Conservation (phyloP, 2,888 invertebrate species). For the Mesochorus sp. region DNA sequence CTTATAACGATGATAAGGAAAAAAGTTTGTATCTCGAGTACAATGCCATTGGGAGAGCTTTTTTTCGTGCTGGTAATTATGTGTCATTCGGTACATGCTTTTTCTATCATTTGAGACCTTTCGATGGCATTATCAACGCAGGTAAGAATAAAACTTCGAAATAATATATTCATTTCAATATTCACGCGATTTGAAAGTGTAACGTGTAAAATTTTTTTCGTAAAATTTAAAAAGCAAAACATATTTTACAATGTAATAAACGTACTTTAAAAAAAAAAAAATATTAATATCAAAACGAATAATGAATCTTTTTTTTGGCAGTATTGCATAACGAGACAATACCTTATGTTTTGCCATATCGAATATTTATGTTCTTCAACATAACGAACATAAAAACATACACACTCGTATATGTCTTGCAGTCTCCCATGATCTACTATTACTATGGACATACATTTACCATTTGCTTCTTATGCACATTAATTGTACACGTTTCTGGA, state of each 20-base stretch:
- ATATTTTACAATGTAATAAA: background rate
- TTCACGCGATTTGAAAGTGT: background rate
- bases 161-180: background rate
- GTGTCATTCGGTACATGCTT: background rate
- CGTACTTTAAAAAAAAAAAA: too few species aligned
- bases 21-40: slow-evolving; percentile 34
- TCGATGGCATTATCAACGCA: slow-evolving; percentile 24
- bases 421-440: slow-evolving; percentile 57
- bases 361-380: slow-evolving; percentile 49
- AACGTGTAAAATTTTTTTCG: too few species aligned
- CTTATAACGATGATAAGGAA: slow-evolving; percentile 8
- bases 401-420: slow-evolving; percentile 57
- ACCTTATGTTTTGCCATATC: slow-evolving; percentile 32
- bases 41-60: slow-evolving; percentile 17
- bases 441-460: slow-evolving; percentile 52
- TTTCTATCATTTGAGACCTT: slow-evolving; percentile 3
- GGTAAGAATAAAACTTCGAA: background rate
- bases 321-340: slow-evolving; percentile 33
- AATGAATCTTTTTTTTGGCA: slow-evolving; percentile 11
- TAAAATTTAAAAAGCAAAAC: too few species aligned
- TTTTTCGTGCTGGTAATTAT: slow-evolving; percentile 12
- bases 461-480: slow-evolving; percentile 59
- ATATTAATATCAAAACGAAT: too few species aligned
- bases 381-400: slow-evolving; percentile 37
- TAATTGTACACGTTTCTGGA: slow-evolving; percentile 64